These are phyloP conservation scores for Falco biarmicus DNA, from an alignment of 2,797 vertebrate species.

Conservation along the genomic window DNA sequence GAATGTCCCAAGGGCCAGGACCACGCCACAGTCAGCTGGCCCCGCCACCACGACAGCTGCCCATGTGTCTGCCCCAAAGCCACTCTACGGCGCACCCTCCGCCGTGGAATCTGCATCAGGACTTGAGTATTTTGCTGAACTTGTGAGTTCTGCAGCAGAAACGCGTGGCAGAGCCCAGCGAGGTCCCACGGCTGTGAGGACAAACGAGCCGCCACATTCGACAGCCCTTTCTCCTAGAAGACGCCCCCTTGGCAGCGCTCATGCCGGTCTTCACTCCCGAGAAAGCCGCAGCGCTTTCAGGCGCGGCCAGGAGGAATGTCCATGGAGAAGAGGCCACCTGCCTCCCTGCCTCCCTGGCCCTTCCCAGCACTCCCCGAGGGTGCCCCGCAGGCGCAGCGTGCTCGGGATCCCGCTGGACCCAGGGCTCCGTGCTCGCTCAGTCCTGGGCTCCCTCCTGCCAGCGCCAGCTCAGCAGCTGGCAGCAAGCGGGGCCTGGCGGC, in stretches of 20 bases:
- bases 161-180: not conserved
- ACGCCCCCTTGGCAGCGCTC: not conserved
- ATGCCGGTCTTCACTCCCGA: not conserved
- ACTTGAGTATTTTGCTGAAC: constrained; percentile 83
- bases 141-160: constrained; percentile 80
- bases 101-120: constrained; percentile 88
- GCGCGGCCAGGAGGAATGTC: not conserved
- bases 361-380: not conserved
- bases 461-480: not conserved
- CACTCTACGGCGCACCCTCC: constrained; percentile 82
- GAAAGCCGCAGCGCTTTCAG: not conserved
- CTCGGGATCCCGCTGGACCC: not conserved
- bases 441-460: not conserved
- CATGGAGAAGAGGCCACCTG: not conserved
- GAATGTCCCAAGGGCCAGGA: not conserved
- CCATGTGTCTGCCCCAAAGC: constrained; percentile 55
- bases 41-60: not conserved
- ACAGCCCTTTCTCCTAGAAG: not conserved
- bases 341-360: not conserved
- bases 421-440: not conserved
- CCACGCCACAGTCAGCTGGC: not conserved
- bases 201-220: not conserved
- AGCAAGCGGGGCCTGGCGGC: no score
- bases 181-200: not conserved
- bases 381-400: not conserved